phyloP scores from a whole-genome alignment of 2,888 invertebrate genomes.

The Argyra leucocephala region DNA sequence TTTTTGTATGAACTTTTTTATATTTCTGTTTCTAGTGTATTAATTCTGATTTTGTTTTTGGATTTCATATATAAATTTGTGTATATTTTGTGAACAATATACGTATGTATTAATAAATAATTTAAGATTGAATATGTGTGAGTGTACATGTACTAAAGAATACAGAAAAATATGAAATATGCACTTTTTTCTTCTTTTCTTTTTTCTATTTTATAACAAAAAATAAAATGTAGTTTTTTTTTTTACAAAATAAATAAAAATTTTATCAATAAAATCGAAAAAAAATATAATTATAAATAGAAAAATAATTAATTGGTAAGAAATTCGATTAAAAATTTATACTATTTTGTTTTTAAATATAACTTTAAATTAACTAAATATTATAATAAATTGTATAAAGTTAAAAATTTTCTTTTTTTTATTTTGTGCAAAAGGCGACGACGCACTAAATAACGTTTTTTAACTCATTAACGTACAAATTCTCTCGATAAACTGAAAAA shows the following conservation, averaged over 20 bases:
- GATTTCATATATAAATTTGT: neutral
- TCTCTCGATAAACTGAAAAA: neutral
- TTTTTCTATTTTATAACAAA: neutral
- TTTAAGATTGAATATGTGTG: too few species aligned
- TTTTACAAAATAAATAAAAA: neutral
- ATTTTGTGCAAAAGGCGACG: neutral
- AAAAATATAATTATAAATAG: neutral
- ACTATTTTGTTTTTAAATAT: neutral
- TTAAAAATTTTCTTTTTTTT: neutral
- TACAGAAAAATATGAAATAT: constrained; percentile 2
- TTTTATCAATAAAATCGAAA: neutral
- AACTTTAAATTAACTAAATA: too few species aligned
- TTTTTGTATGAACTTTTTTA: neutral
- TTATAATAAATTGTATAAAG: neutral
- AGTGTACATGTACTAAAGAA: neutral
- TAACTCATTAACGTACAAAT: neutral
- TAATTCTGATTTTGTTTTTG: neutral
- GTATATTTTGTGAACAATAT: too few species aligned
- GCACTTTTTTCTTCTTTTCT: neutral
- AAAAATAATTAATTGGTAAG: neutral
- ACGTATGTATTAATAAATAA: too few species aligned
- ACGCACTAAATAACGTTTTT: neutral
- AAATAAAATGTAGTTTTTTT: neutral
- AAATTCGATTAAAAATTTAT: neutral
- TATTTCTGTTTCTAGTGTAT: neutral